phyloP scores from a whole-genome alignment of 1,140 invertebrate genomes.

The Agrypnia vestita region DNA sequence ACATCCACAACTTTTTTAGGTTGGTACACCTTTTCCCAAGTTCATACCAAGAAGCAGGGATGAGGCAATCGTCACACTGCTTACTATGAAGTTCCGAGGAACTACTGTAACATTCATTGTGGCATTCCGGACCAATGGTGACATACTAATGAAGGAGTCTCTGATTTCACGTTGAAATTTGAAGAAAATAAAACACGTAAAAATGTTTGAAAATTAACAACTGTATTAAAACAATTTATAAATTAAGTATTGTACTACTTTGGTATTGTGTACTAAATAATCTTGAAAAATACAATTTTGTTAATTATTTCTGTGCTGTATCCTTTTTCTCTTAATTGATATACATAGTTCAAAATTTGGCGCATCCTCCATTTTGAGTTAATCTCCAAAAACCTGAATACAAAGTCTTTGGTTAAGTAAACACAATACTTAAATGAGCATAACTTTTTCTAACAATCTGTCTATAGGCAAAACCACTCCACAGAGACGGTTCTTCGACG shows the following conservation, averaged over 20 bases:
- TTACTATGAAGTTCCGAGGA: slow-evolving; percentile 94
- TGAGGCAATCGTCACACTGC: slow-evolving; percentile 91
- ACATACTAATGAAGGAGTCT: slow-evolving; percentile 87
- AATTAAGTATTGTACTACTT: slow-evolving; percentile 5
- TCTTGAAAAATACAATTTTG: no score
- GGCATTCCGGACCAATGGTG: slow-evolving; percentile 89
- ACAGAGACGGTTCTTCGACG: no score
- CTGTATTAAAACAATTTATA: slow-evolving; percentile 35
- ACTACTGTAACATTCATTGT: slow-evolving; percentile 92
- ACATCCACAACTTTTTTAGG: slow-evolving; percentile 75
- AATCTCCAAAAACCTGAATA: no score
- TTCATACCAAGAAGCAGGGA: slow-evolving; percentile 95
- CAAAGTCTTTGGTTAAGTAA: no score
- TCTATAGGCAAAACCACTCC: no score
- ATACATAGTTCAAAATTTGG: no score
- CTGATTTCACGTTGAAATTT: slow-evolving; percentile 93
- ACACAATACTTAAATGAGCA: no score
- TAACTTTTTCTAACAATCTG: no score
- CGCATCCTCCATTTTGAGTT: no score
- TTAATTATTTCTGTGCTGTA: no score
- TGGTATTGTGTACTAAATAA: not conserved
- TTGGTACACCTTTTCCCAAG: slow-evolving; percentile 85
- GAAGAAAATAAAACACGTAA: slow-evolving; percentile 74
- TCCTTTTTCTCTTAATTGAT: no score
- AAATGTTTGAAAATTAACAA: not conserved